Evolutionary conservation across 30 jellyfish, hydroid and myxozoan species (phyloP).

Genomic region (Sanderia malayensis): DNA sequence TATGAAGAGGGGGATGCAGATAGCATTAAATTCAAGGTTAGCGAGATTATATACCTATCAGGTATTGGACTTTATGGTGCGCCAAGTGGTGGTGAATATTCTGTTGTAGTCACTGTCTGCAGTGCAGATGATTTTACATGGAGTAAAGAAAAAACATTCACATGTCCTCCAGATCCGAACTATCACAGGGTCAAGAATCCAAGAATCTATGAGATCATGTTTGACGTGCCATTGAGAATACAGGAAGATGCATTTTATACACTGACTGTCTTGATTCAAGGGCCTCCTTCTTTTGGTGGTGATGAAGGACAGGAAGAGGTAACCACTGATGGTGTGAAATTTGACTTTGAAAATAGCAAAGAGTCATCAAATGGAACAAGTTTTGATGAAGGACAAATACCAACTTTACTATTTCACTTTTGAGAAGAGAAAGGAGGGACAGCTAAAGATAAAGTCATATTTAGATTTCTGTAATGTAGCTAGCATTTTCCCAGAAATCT

Average conservation of each 20-base stretch:
- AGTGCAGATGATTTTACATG: slow-evolving; percentile 61
- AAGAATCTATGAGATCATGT: slow-evolving; percentile 68
- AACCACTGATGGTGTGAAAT: slow-evolving; percentile 76
- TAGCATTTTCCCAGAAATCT: no score
- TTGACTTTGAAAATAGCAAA: slow-evolving; percentile 89
- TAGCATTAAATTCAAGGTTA: slow-evolving; percentile 85
- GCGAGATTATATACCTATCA: slow-evolving; percentile 73
- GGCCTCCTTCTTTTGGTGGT: slow-evolving; percentile 99
- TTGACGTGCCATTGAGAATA: slow-evolving; percentile 84
- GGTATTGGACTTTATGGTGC: slow-evolving; percentile 97
- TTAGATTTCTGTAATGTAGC: no score
- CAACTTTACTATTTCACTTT: slow-evolving; percentile 78
- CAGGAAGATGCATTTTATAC: slow-evolving; percentile 66
- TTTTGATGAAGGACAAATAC: slow-evolving; percentile 98
- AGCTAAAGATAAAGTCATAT: no score
- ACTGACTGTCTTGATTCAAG: slow-evolving; percentile 77
- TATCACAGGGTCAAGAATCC: slow-evolving; percentile 74
- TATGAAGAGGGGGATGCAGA: slow-evolving; percentile 92
- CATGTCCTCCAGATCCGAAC: slow-evolving; percentile 98
- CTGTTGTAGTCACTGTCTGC: slow-evolving; percentile 51
- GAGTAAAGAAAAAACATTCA: slow-evolving; percentile 56
- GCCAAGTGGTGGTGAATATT: slow-evolving; percentile 96
- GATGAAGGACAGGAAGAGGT: slow-evolving; percentile 94
- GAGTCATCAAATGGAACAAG: slow-evolving; percentile 98
- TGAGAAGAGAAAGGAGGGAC: no score